phyloP scores from a whole-genome alignment of 2,888 invertebrate species.

The Polydrusus cervinus region DNA sequence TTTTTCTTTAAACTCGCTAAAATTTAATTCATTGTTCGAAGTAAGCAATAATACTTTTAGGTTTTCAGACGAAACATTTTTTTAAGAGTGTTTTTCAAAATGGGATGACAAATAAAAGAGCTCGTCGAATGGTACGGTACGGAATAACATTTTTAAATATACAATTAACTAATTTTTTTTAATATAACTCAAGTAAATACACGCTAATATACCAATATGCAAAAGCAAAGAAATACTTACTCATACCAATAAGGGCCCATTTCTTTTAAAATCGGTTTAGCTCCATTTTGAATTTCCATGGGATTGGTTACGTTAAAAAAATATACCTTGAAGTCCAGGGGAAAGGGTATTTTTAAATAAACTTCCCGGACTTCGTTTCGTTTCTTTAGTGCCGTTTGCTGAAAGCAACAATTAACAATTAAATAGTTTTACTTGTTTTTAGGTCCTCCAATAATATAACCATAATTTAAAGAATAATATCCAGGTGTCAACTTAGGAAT shows the following conservation, averaged over 20 bases:
- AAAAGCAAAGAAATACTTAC: conserved; percentile 64
- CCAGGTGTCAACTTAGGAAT: no score
- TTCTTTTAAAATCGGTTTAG: conserved; percentile 69
- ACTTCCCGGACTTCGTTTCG: conserved; percentile 61
- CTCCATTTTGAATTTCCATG: conserved; percentile 67
- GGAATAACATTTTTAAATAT: no score
- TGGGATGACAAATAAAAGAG: no score
- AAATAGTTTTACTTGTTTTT: no score
- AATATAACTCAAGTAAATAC: no score
- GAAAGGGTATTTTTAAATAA: conserved; percentile 70
- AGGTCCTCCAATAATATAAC: no score
- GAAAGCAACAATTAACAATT: conserved; percentile 44
- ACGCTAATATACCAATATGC: no score
- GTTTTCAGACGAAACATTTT: no score
- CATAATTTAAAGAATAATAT: no score
- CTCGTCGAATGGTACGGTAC: no score
- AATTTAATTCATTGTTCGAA: background rate
- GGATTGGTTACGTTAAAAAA: conserved; percentile 73
- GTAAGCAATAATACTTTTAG: background rate
- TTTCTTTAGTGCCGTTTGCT: conserved; percentile 63
- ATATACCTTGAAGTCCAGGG: conserved; percentile 70
- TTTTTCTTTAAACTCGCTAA: conserved; percentile 87
- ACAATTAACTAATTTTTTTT: no score
- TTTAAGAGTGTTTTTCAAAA: no score
- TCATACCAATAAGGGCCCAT: conserved; percentile 72